Conservation (phyloP, 2,888 invertebrate genomes). For the Acrobasis consociella region DNA sequence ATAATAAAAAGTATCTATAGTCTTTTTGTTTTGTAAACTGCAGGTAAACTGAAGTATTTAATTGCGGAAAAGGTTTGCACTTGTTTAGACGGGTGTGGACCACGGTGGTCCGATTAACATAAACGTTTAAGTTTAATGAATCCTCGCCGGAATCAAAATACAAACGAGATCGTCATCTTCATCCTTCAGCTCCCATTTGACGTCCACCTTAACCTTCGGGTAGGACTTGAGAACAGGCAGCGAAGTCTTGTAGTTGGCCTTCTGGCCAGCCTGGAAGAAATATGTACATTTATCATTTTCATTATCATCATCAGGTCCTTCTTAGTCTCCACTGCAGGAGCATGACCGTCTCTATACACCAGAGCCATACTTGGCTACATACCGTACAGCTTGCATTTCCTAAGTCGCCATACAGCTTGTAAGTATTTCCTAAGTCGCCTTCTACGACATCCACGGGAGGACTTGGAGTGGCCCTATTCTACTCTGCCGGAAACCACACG, state of each 20-base stretch:
- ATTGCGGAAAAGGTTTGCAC: not conserved
- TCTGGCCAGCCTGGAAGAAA: slow-evolving; percentile 63
- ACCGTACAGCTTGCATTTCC: no score
- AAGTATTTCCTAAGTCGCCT: no score
- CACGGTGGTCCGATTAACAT: not conserved
- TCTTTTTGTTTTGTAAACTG: not conserved
- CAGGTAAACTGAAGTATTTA: not conserved
- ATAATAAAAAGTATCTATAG: no score
- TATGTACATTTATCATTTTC: slow-evolving; percentile 21
- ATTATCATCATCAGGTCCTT: no score
- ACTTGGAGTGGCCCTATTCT: no score
- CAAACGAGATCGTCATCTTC: slow-evolving; percentile 85
- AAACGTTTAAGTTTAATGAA: slow-evolving; percentile 58
- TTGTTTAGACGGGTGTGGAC: not conserved
- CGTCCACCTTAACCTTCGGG: slow-evolving; percentile 86
- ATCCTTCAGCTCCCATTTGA: slow-evolving; percentile 89
- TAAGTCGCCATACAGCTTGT: no score
- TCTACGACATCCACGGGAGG: no score
- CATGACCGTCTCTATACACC: no score
- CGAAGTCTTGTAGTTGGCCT: slow-evolving; percentile 73
- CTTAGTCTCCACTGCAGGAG: no score
- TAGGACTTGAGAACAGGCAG: slow-evolving; percentile 86
- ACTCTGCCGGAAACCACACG: no score
- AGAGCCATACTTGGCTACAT: no score
- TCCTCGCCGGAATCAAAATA: slow-evolving; percentile 86